phyloP scores from a whole-genome alignment of 1,140 invertebrate genomes.

The Probaryconus sp. region DNA sequence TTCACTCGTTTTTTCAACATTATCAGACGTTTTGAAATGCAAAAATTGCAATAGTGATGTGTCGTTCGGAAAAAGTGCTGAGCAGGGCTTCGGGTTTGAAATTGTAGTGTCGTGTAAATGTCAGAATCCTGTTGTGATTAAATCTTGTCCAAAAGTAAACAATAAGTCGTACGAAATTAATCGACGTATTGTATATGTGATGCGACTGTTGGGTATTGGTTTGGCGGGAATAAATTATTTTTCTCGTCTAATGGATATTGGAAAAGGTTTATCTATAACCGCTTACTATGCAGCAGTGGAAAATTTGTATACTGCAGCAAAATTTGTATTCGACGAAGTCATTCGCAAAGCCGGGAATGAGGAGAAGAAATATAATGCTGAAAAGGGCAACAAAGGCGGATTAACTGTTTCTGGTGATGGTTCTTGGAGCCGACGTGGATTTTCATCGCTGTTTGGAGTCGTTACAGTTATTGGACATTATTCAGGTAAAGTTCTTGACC shows the following conservation, averaged over 20 bases:
- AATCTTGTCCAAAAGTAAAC: too few species aligned
- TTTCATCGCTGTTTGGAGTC: conserved; percentile 34
- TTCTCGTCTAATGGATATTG: conserved; percentile 9
- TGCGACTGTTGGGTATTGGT: conserved; percentile 3
- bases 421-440: conserved; percentile 33
- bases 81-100: too few species aligned
- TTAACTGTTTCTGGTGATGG: conserved; percentile 34
- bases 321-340: background rate
- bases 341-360: background rate
- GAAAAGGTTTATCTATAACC: background rate
- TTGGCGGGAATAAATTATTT: background rate
- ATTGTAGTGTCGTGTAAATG: too few species aligned
- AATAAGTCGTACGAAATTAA: too few species aligned
- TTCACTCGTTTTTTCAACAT: too few species aligned
- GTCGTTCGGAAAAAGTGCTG: too few species aligned
- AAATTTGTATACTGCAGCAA: background rate
- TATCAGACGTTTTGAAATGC: too few species aligned
- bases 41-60: too few species aligned
- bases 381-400: background rate
- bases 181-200: too few species aligned
- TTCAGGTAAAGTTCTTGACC: conserved; percentile 18
- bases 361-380: background rate
- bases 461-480: conserved; percentile 10
- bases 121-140: too few species aligned
- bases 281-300: background rate